Conservation (phyloP, 2,888 invertebrate genomes). For the Eurytoma adleriae region DNA sequence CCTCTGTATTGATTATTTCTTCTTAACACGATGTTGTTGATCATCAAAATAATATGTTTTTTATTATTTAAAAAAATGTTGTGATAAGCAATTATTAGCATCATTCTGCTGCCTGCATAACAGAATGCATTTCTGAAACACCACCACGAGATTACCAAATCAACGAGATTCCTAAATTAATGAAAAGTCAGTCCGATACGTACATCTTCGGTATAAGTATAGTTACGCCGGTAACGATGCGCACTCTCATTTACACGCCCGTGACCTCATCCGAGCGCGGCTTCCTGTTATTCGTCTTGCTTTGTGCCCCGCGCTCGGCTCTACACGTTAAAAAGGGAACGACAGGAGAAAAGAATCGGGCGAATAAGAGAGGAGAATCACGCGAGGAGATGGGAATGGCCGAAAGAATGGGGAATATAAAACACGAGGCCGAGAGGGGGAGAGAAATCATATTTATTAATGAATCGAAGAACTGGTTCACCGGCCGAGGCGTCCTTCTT, state of each 20-base stretch:
- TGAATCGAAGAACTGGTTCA: constrained; percentile 55
- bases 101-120: no score
- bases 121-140: no score
- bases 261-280: neutral
- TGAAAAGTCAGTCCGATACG: no score
- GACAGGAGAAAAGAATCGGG: neutral
- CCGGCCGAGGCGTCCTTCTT: constrained; percentile 4
- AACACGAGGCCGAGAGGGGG: constrained; percentile 6
- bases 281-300: neutral
- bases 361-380: constrained; percentile 1
- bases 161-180: no score
- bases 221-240: constrained; percentile 16
- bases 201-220: neutral
- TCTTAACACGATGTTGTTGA: no score
- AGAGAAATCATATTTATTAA: constrained; percentile 55
- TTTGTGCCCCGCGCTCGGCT: neutral
- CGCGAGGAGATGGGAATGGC: neutral
- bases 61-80: no score
- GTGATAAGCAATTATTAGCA: no score
- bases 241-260: constrained; percentile 4
- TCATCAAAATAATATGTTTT: no score
- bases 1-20: no score
- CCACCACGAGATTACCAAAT: no score
- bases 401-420: constrained; percentile 16
- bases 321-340: neutral